Conservation (phyloP, 2,113 vertebrate genomes). For the Sprattus sprattus region DNA sequence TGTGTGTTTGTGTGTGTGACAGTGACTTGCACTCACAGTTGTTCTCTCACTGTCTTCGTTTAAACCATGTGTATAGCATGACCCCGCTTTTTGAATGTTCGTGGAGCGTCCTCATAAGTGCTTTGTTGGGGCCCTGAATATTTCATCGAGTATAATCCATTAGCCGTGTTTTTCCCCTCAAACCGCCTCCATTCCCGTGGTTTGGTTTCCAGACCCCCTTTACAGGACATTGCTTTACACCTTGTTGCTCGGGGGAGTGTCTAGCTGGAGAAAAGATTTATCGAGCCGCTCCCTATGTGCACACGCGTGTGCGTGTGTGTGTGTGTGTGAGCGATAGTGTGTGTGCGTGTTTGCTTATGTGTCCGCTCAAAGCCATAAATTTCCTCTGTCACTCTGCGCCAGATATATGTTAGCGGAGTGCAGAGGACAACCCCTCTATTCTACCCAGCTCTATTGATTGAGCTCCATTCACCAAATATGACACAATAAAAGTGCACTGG, state of each 20-base stretch:
- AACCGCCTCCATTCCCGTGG: conserved; percentile 41
- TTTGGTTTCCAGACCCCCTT: conserved; percentile 52
- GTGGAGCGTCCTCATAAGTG: conserved; percentile 60
- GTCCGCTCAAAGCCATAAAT: conserved; percentile 27
- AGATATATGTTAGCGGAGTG: conserved; percentile 25
- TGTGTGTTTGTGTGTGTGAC: conserved; percentile 32
- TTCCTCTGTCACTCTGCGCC: conserved; percentile 2
- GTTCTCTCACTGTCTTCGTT: conserved; percentile 59
- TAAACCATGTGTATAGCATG: conserved; percentile 55
- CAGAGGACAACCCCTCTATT: conserved; percentile 26
- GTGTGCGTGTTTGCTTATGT: conserved; percentile 15
- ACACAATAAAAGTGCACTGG: conserved; percentile 29
- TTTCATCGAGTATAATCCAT: conserved; percentile 72
- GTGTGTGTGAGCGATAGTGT: background rate
- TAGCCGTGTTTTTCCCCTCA: conserved; percentile 62
- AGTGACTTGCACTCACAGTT: conserved; percentile 25
- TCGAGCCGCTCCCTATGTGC: conserved; percentile 32
- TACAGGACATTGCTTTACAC: conserved; percentile 59
- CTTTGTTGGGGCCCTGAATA: conserved; percentile 66
- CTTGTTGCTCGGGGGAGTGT: conserved; percentile 60
- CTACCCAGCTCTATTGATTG: conserved; percentile 36
- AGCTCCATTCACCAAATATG: conserved; percentile 38
- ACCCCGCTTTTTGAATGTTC: conserved; percentile 63
- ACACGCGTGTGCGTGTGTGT: background rate
- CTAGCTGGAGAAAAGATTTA: conserved; percentile 59